phyloP scores from a whole-genome alignment of 2,113 vertebrate genomes.

The Catharus bicknelli region DNA sequence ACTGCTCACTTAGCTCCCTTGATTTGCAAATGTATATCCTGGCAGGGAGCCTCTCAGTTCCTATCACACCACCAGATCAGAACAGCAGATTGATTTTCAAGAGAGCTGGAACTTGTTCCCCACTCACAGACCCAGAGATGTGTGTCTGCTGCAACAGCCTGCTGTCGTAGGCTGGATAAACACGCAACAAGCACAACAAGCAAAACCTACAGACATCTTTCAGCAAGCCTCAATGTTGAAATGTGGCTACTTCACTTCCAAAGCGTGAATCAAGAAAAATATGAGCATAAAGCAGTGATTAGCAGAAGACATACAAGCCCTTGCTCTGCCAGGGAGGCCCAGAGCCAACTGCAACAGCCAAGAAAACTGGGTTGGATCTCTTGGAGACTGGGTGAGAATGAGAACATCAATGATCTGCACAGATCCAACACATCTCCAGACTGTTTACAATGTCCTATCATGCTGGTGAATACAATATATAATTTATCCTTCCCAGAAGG shows the following conservation, averaged over 20 bases:
- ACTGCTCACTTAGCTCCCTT: not conserved
- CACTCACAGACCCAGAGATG: not conserved
- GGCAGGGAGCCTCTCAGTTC: constrained; percentile 24
- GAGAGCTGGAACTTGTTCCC: constrained; percentile 39
- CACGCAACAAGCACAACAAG: not conserved
- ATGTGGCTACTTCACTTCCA: constrained; percentile 50
- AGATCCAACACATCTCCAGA: not conserved
- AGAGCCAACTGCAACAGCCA: constrained; percentile 46
- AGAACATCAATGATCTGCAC: constrained; percentile 28
- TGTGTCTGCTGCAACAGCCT: not conserved
- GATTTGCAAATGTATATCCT: constrained; percentile 4
- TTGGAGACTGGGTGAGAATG: not conserved
- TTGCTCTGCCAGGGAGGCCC: constrained; percentile 21
- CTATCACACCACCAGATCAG: constrained; percentile 55
- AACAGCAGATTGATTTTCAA: constrained; percentile 37
- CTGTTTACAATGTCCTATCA: not conserved
- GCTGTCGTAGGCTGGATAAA: not conserved
- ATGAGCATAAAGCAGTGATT: not conserved
- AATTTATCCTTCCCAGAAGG: not conserved
- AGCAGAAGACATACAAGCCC: not conserved
- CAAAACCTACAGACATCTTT: not conserved
- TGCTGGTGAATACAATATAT: not conserved
- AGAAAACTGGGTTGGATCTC: constrained; percentile 32
- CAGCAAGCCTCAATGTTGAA: constrained; percentile 33
- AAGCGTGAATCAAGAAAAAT: constrained; percentile 35